phyloP scores from a whole-genome alignment of 2,888 invertebrate genomes.

The Opisthograptis luteolata region DNA sequence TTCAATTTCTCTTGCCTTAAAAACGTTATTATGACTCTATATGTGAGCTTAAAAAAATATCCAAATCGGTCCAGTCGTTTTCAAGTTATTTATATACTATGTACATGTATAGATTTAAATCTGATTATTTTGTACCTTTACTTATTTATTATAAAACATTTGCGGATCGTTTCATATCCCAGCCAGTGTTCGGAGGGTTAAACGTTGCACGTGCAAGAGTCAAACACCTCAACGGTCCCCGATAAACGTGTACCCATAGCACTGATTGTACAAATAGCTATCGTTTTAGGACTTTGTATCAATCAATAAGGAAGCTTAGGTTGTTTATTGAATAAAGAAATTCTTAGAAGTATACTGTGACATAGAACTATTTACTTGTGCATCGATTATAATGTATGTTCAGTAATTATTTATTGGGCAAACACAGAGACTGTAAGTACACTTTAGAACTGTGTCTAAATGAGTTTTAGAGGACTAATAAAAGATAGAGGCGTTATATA shows the following conservation, averaged over 20 bases:
- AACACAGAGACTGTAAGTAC: too few species aligned
- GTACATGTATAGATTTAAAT: neutral
- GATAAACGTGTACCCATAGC: constrained; percentile 15
- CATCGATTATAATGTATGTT: neutral
- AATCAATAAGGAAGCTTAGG: neutral
- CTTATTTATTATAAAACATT: neutral
- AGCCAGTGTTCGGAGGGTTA: constrained; percentile 3
- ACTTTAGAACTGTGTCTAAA: neutral
- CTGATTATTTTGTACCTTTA: neutral
- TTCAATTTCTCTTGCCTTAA: too few species aligned
- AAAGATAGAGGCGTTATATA: too few species aligned
- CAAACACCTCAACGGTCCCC: constrained; percentile 24
- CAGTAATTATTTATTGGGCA: too few species aligned
- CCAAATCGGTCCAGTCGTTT: too few species aligned
- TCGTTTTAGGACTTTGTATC: constrained; percentile 1
- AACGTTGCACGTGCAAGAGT: constrained; percentile 24
- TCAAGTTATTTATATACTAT: too few species aligned
- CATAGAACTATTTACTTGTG: neutral
- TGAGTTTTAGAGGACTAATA: too few species aligned
- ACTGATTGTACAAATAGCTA: constrained; percentile 8
- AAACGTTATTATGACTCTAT: too few species aligned
- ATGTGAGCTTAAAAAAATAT: too few species aligned
- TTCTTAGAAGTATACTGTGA: neutral
- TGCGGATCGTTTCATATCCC: constrained; percentile 1
- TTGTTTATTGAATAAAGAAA: neutral